These are phyloP conservation scores for Peromyscus leucopus DNA, from an alignment of 2,113 vertebrate genomes.

Conservation along the genomic window DNA sequence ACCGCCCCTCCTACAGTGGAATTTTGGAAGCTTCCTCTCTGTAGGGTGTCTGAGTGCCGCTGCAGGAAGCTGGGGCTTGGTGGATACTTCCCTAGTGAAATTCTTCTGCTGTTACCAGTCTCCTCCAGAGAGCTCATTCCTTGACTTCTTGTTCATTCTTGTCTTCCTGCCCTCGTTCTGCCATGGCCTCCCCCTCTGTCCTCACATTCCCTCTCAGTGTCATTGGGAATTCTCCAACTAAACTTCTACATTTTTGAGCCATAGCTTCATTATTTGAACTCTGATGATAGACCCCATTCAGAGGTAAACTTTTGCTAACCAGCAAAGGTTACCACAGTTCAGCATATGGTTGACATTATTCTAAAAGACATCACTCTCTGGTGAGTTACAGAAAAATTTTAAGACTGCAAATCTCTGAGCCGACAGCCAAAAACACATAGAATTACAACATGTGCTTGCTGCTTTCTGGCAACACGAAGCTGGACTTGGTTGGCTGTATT, in stretches of 20 bases:
- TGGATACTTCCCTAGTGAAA: background rate
- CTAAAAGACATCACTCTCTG: background rate
- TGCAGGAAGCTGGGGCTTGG: background rate
- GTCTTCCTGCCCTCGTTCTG: background rate
- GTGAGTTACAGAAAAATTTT: constrained; percentile 17
- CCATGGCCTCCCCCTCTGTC: background rate
- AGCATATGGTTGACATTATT: constrained; percentile 49
- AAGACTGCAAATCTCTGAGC: background rate
- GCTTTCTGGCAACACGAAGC: background rate
- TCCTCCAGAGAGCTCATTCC: background rate
- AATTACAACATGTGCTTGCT: background rate
- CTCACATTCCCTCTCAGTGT: background rate
- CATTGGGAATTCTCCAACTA: constrained; percentile 34
- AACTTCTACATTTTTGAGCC: constrained; percentile 7
- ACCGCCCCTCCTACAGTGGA: too few species aligned
- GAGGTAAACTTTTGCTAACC: constrained; percentile 57
- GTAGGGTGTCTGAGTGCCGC: background rate
- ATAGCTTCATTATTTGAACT: constrained; percentile 26
- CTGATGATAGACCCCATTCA: constrained; percentile 42
- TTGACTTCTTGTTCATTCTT: background rate
- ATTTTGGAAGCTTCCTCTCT: constrained; percentile 38
- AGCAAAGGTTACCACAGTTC: constrained; percentile 71
- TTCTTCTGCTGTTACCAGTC: background rate
- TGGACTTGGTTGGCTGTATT: too few species aligned
- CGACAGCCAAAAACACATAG: background rate